Conservation (phyloP, 2,797 vertebrate species). For the Cuculus canorus region DNA sequence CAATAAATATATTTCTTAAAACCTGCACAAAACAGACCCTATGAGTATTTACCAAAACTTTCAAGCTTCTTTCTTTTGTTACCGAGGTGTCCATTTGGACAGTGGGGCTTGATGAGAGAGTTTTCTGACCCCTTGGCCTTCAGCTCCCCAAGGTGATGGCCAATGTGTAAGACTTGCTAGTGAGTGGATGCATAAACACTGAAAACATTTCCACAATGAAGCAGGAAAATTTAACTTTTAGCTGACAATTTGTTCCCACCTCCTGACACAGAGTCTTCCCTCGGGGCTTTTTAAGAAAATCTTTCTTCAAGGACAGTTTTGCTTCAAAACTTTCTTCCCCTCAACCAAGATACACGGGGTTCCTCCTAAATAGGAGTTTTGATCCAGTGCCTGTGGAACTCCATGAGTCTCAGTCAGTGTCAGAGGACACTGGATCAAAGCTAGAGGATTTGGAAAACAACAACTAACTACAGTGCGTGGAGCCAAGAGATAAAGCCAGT, state of each 20-base stretch:
- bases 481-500: background rate
- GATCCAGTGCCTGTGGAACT: background rate
- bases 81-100: background rate
- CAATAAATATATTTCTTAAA: background rate
- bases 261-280: background rate
- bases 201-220: background rate
- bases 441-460: background rate
- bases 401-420: accelerated
- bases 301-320: background rate
- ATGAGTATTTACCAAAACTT: background rate
- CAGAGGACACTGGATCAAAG: conserved; percentile 24
- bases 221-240: background rate
- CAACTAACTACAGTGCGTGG: background rate
- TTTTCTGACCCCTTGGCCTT: background rate
- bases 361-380: background rate
- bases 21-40: background rate
- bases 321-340: background rate
- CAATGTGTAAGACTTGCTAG: background rate
- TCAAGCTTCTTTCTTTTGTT: background rate
- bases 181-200: background rate
- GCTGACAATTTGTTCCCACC: background rate
- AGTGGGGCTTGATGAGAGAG: background rate
- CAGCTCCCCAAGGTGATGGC: background rate
- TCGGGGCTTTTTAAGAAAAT: accelerated
- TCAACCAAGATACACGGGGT: background rate